phyloP scores from a whole-genome alignment of 2,797 vertebrate species.

The Limnodromus scolopaceus region DNA sequence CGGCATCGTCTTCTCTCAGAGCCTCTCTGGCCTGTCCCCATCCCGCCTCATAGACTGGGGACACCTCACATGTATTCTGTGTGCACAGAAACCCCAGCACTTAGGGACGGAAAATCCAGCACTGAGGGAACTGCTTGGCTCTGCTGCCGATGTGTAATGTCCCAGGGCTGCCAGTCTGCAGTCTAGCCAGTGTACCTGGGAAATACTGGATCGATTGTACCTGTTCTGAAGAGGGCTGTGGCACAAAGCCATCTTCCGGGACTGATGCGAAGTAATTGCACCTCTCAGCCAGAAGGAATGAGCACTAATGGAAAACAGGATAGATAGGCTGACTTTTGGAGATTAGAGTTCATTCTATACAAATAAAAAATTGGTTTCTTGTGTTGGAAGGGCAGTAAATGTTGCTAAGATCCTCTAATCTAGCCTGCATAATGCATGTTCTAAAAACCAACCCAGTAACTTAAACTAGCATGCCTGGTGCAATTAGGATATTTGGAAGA shows the following conservation, averaged over 20 bases:
- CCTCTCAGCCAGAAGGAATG: neutral
- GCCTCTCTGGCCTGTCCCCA: neutral
- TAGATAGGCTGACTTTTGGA: neutral
- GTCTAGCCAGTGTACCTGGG: neutral
- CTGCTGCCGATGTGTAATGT: neutral
- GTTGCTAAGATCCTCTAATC: neutral
- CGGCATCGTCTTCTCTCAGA: neutral
- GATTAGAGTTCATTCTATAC: neutral
- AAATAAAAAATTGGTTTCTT: neutral
- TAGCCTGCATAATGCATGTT: neutral
- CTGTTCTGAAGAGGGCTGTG: slow-evolving; percentile 10
- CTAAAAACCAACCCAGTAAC: neutral
- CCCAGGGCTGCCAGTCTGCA: neutral
- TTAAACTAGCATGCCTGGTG: neutral
- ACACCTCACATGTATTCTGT: neutral
- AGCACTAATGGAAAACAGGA: neutral
- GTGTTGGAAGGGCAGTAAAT: neutral
- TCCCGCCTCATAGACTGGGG: neutral
- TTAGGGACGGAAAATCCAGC: neutral
- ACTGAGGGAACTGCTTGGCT: neutral
- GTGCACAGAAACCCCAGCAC: neutral
- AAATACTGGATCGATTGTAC: neutral
- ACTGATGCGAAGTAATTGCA: neutral
- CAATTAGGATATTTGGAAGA: neutral
- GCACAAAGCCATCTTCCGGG: neutral